Percentiles rank a stretch among this genome's conserved stretches.
Evolutionary conservation across 2,113 vertebrate species (phyloP).

Genomic region (Myiagra hebetior): DNA sequence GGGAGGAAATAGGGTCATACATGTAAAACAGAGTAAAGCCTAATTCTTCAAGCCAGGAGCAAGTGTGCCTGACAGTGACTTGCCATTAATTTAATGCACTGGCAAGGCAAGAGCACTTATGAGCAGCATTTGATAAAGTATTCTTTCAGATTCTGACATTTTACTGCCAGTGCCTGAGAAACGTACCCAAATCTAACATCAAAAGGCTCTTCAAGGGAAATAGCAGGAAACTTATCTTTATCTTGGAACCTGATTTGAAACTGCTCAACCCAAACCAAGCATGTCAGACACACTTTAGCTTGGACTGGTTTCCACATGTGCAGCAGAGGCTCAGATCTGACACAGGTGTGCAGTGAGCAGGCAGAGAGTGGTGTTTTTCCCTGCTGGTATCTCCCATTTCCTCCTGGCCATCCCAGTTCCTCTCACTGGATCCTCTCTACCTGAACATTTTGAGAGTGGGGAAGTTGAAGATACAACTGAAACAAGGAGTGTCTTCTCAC

Average conservation of each 20-base stretch:
- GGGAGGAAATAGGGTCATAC: accelerated
- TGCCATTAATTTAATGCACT: not conserved
- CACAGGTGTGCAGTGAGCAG: not conserved
- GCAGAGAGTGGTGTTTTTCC: not conserved
- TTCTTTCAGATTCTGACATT: not conserved
- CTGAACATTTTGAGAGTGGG: not conserved
- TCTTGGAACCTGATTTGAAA: not conserved
- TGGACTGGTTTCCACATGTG: not conserved
- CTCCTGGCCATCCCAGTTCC: not conserved
- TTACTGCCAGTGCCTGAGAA: not conserved
- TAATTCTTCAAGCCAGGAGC: not conserved
- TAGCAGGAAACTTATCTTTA: not conserved
- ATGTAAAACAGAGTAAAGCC: not conserved
- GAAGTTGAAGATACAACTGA: not conserved
- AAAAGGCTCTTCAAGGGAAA: not conserved
- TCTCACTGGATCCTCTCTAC: not conserved
- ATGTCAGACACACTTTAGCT: not conserved
- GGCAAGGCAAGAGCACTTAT: not conserved
- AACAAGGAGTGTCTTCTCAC: accelerated
- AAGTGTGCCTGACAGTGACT: not conserved
- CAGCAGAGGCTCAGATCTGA: not conserved
- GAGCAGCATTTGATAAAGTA: not conserved
- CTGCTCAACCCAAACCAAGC: not conserved
- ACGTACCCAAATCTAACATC: not conserved
- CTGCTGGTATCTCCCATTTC: not conserved